Conservation (phyloP, 2,888 invertebrate genomes). For the Conops quadrifasciatus region DNA sequence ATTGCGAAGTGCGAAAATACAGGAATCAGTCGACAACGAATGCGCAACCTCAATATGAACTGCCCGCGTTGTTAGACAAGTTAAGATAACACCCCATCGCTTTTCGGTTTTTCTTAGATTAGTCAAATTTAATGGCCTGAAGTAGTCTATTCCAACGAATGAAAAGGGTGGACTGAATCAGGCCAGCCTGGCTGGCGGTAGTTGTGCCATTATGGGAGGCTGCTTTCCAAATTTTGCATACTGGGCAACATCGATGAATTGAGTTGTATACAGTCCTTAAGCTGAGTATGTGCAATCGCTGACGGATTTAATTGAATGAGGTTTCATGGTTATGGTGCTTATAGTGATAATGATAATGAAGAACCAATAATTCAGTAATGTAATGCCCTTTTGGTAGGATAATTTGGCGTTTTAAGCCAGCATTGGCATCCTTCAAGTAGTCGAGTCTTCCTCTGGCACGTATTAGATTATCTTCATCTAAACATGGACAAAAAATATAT, state of each 20-base stretch:
- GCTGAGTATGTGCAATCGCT: conserved; percentile 28
- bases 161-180: conserved; percentile 43
- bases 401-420: neutral
- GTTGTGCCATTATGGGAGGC: conserved; percentile 40
- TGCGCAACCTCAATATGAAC: conserved; percentile 36
- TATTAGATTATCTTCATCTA: conserved; percentile 32
- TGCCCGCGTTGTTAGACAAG: conserved; percentile 43
- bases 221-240: conserved; percentile 8
- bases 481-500: conserved; percentile 26
- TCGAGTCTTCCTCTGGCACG: conserved; percentile 1
- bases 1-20: conserved; percentile 27
- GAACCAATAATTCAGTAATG: conserved; percentile 34
- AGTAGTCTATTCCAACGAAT: conserved; percentile 44
- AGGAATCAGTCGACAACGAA: neutral
- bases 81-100: conserved; percentile 44
- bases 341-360: conserved; percentile 25
- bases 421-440: neutral
- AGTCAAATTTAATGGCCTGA: conserved; percentile 41
- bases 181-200: conserved; percentile 40
- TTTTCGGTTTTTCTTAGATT: conserved; percentile 41
- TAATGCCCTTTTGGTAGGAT: conserved; percentile 33
- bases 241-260: neutral
- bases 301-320: conserved; percentile 34
- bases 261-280: neutral
- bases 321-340: conserved; percentile 36